Base-by-base conservation (phyloP, 2,113 vertebrate genomes). In the Gallinago jamesoni region DNA sequence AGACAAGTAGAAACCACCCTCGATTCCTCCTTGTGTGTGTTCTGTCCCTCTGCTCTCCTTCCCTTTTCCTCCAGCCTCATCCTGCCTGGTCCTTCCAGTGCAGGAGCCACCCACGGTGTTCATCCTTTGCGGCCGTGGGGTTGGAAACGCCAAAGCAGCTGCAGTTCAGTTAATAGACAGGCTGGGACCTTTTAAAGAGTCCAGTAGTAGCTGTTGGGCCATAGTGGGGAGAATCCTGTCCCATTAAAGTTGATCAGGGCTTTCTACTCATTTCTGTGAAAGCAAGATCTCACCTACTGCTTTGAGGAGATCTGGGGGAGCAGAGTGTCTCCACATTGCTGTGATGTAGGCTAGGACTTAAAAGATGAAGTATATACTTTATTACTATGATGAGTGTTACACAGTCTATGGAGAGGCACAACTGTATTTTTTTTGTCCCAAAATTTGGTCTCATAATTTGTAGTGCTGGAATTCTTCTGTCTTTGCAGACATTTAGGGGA, bases 91-190 rank as follows among this genome's bases (percentile, higher is more conserved):
- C 5, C 39, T 53, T 39, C 27, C 39, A 57, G 33, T 3, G 3
- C 39, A 41, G 37, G 24, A 69, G 14, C 22, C 50, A n/a, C 37
- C 9, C 1, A 1, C 0, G 1, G 7, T 10, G 37, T 74, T 33
- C 18, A 14, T 18, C 45, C 33, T 35, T 25, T 5, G 13, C 15
- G 63, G 22, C 24, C 0, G 0, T 1, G 1, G 25, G 20, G 14
- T 57, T 41, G 28, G 63, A 27, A n/a, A 69, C 1, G 5, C 21
- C 28, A 37, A 10, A 11, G 37, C 3, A 5, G 10, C 25, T 45
- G 33, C 28, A n/a, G 8, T 56, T 47, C 1, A 1, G 6, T 14
- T 25, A 22, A 4, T 12, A 64, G 62, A 47, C 31, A 45, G 41
- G 5, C 25, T 73, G 59, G 10, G n/a, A n/a, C 25, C 53, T 66